These are phyloP conservation scores for Quiscalus mexicanus DNA, from an alignment of 2,113 vertebrate genomes.

Conservation along the genomic window DNA sequence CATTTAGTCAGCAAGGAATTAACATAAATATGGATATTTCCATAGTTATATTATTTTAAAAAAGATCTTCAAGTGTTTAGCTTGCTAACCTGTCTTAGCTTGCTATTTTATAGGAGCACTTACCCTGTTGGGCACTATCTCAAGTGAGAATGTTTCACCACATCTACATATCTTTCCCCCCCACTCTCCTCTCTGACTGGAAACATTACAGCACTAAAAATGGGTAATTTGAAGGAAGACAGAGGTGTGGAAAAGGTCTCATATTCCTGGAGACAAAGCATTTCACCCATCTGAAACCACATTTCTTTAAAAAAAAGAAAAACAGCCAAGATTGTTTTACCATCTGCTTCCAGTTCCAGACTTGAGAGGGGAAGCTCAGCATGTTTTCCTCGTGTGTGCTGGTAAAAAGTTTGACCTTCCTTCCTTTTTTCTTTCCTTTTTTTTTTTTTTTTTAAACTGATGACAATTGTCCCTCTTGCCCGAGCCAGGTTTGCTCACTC, in stretches of 20 bases:
- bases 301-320: rapidly evolving
- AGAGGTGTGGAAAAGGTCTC: background rate
- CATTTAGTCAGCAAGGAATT: background rate
- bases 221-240: background rate
- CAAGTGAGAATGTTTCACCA: background rate
- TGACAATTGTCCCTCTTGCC: background rate
- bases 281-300: background rate
- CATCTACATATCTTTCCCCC: background rate
- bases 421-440: rapidly evolving
- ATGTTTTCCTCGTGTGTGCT: background rate
- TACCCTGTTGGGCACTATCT: background rate
- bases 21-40: background rate
- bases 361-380: background rate
- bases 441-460: background rate
- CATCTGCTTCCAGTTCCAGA: background rate
- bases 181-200: background rate
- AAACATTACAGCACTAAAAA: background rate
- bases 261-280: background rate
- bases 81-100: background rate
- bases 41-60: background rate
- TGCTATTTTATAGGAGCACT: background rate
- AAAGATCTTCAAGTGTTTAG: background rate
- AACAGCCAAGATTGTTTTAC: background rate
- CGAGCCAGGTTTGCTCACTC: background rate
- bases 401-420: background rate